Evolutionary conservation across 2,113 vertebrate species (phyloP), one percentile per base, ranked within the genome.

Genomic region (Opisthocomus hoazin): DNA sequence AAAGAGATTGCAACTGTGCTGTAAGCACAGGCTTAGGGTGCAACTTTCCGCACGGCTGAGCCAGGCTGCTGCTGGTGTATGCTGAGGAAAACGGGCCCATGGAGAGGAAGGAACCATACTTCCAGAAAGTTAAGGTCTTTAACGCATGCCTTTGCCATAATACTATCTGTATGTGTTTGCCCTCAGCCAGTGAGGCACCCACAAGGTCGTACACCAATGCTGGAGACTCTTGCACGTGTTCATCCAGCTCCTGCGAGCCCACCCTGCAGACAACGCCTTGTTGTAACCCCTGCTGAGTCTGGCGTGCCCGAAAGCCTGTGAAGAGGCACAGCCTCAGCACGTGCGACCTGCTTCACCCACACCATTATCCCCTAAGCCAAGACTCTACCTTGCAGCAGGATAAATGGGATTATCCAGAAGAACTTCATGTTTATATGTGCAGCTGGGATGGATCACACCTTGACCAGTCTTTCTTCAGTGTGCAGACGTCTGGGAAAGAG

Each of bases 331-430:
- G 68, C 17, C 73, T 45, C 18, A 22, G 57, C 50, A 87, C 1
- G 4, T 20, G 29, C 22, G n/a, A 57, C 45, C 65, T 48, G 5
- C 68, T 93, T 48, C 30, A 83, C 57, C 50, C 45, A 50, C 18
- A 15, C 29, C 15, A 2, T 12, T 8, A 16, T 27, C 41, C 45
- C 50, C 50, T 30, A 30, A 77, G 45, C 22, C 70, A 86, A 63
- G 65, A 74, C 54, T 81, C 70, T 91, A 97, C 97, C 97, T 91
- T 93, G 95, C 57, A 97, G 57, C 53, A 97, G 58, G 27, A 97
- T 75, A 84, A 94, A 92, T 46, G 85, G 75, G 37, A 96, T 84
- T 57, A 96, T 89, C 94, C 94, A 96, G 41, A 97, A 81, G 24
- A 87, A 56, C 58, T 73, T 93, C 97, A 97, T 97, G 21, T 68